phyloP scores from a whole-genome alignment of 30 jellyfish, hydroid and myxozoan genomes.

The Aurelia aurita complex sp. Pacific region DNA sequence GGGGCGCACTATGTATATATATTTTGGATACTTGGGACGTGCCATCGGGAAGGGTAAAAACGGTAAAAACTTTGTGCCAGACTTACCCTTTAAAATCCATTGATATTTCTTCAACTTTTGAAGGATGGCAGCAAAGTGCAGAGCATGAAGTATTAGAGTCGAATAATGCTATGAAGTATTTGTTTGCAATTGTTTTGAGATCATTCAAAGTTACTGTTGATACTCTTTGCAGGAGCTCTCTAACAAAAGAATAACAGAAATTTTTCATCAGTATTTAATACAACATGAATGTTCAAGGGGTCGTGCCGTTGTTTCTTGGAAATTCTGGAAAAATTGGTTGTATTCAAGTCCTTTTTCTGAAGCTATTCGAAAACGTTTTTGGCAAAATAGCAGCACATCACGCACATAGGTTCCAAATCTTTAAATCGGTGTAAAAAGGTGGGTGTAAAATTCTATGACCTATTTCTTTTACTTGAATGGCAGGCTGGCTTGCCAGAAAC shows the following conservation, averaged over 20 bases:
- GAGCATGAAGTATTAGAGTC: slow-evolving; percentile 58
- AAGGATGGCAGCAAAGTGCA: slow-evolving; percentile 93
- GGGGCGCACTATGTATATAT: background rate
- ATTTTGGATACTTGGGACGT: background rate
- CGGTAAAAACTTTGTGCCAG: background rate
- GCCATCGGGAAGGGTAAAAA: background rate
- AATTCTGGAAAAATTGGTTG: too few relatives aligned
- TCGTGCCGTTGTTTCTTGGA: too few relatives aligned
- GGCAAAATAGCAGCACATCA: too few relatives aligned
- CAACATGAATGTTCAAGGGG: too few relatives aligned
- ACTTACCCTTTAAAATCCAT: slow-evolving; percentile 68
- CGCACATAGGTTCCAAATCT: too few relatives aligned
- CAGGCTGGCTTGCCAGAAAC: too few relatives aligned
- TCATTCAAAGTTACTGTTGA: slow-evolving; percentile 77
- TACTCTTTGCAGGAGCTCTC: slow-evolving; percentile 72
- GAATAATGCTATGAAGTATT: slow-evolving; percentile 61
- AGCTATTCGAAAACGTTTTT: too few relatives aligned
- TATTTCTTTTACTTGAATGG: too few relatives aligned
- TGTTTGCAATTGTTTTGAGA: slow-evolving; percentile 67
- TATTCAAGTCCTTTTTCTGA: too few relatives aligned
- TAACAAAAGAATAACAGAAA: background rate
- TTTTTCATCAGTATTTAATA: background rate
- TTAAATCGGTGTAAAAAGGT: too few relatives aligned
- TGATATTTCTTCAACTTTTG: slow-evolving; percentile 76
- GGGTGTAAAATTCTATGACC: too few relatives aligned